A percentile compares a stretch with the other conserved stretches of the same genome.
Conservation (phyloP, 2,113 vertebrate genomes). For the Xiphophorus maculatus region DNA sequence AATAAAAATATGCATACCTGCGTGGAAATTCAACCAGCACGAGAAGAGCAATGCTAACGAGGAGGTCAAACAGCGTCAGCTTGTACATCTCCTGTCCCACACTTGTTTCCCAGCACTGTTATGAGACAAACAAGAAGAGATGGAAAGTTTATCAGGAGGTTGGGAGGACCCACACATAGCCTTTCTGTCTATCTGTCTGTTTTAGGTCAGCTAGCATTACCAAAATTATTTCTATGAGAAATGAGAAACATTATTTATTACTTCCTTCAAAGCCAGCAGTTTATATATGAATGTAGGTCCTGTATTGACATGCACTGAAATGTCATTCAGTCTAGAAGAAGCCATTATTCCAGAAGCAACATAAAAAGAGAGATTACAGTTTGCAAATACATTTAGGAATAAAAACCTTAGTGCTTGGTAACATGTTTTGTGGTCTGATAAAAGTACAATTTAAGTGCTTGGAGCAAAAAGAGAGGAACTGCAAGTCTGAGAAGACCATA, state of each 20-base stretch:
- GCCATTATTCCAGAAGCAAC: too few relatives aligned
- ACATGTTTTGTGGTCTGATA: too few relatives aligned
- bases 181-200: neutral
- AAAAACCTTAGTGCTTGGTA: too few relatives aligned
- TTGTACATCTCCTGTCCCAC: slow-evolving; percentile 94
- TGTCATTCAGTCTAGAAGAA: too few relatives aligned
- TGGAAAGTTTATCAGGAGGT: neutral
- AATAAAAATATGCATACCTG: slow-evolving; percentile 73
- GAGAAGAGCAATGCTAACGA: slow-evolving; percentile 78
- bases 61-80: slow-evolving; percentile 86
- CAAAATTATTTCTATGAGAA: too few relatives aligned
- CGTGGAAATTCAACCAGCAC: slow-evolving; percentile 86
- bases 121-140: slow-evolving; percentile 3
- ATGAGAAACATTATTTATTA: too few relatives aligned
- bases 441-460: neutral
- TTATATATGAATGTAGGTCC: too few relatives aligned
- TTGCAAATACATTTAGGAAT: too few relatives aligned
- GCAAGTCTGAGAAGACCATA: neutral
- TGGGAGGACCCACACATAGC: neutral
- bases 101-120: slow-evolving; percentile 91
- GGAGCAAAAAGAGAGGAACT: neutral
- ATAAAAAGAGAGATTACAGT: too few relatives aligned
- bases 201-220: too few relatives aligned
- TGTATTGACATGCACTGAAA: too few relatives aligned
- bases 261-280: too few relatives aligned